Base-by-base conservation (phyloP, 2,113 vertebrate species). In the Anhinga rufa region DNA sequence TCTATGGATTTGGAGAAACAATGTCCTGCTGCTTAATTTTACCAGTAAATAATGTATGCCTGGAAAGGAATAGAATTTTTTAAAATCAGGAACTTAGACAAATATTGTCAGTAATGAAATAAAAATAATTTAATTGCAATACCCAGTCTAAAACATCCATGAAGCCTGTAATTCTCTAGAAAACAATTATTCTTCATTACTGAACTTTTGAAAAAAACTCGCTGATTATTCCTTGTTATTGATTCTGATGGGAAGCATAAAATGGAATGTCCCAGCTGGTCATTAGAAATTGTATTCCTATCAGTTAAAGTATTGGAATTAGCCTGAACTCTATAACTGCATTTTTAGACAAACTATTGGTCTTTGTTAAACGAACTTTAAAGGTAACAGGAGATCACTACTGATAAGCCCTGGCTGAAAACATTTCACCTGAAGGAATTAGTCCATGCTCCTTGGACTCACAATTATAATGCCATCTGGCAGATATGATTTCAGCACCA, bases 391-490 rank as follows among this genome's bases (percentile, higher is more conserved):
- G 42, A 88, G 18, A 91, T 14, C 9, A 36, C 31, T 93, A 70
- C 36, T 77, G 46, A 42, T 57, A 74, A 28, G 20, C 80, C 79
- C 80, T 94, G 86, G 18, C 61, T 87, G 78, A 78, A 93, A 93
- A 72, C 15, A 68, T 93, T 96, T 92, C 85, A 96, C 90, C 72
- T 86, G 32, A 88, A 95, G 79, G 72, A 95, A 92, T 91, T 80
- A 94, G 40, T 36, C 66, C 69, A 55, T 85, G 68, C 28, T 96
- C 40, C 69, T 80, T 91, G 61, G 62, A 85, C 60, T 15, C 31
- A 86, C 76, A 95, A 84, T 90, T 90, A 88, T 70, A 91, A 92
- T 58, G 22, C 90, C 94, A 95, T 95, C 90, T 96, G 96, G 76
- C 69, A 94, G 82, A 95, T 90, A 92, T 49, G 57, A 88, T 90